Conservation (phyloP, 2,113 vertebrate genomes). For the Thalassoma bifasciatum region DNA sequence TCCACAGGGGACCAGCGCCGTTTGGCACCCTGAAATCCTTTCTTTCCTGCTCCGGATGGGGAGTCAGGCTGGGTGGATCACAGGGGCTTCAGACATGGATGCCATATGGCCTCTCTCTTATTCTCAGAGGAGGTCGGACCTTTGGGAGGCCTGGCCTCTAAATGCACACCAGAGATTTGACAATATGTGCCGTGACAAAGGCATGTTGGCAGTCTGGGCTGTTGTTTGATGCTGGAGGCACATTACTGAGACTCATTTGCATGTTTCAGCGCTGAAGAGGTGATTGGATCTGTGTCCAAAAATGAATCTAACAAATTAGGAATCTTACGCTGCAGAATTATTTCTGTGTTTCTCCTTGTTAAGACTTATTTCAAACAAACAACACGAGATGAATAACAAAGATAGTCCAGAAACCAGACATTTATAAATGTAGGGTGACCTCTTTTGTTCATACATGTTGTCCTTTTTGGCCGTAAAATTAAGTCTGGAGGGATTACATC, state of each 20-base stretch:
- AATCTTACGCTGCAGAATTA: not conserved
- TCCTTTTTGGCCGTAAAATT: too few species aligned
- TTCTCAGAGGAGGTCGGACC: slow-evolving; percentile 67
- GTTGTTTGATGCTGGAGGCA: slow-evolving; percentile 38
- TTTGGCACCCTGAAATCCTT: slow-evolving; percentile 70
- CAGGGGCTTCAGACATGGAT: slow-evolving; percentile 66
- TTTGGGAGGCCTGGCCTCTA: slow-evolving; percentile 57
- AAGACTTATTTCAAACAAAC: too few species aligned
- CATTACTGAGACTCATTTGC: slow-evolving; percentile 29
- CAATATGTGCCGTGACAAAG: slow-evolving; percentile 55
- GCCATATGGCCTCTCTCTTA: slow-evolving; percentile 74
- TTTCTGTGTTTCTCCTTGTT: not conserved
- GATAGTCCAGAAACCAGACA: too few species aligned
- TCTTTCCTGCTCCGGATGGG: slow-evolving; percentile 57
- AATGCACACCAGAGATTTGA: slow-evolving; percentile 63
- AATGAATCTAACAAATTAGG: not conserved
- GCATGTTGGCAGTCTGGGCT: slow-evolving; percentile 51
- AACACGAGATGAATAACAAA: too few species aligned
- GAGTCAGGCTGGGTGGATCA: slow-evolving; percentile 72
- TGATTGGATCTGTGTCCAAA: not conserved
- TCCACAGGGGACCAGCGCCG: slow-evolving; percentile 68
- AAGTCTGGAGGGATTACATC: too few species aligned
- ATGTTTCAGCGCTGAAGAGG: slow-evolving; percentile 5
- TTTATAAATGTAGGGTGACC: too few species aligned
- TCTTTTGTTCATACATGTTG: too few species aligned